Evolutionary conservation across 1,140 invertebrate genomes (phyloP).

Genomic region (Patella vulgata): DNA sequence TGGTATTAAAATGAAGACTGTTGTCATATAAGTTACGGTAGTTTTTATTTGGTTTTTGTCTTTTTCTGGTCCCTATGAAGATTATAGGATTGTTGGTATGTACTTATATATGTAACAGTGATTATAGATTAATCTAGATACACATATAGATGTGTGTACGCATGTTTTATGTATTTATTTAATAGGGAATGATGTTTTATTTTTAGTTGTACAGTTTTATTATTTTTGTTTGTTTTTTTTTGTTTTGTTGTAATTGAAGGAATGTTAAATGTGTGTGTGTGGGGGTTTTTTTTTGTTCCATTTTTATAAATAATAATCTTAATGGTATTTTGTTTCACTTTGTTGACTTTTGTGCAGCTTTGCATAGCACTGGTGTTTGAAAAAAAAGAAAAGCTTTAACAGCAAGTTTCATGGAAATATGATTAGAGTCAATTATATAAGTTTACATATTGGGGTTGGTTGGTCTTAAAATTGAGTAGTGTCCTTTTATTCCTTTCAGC

Average conservation of each 20-base stretch:
- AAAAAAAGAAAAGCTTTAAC: too few species aligned
- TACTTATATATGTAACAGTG: slow-evolving; percentile 24
- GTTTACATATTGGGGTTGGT: too few species aligned
- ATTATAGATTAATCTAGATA: background rate
- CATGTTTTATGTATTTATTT: background rate
- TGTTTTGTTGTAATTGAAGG: background rate
- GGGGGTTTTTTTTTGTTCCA: background rate
- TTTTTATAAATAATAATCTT: background rate
- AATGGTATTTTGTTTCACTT: background rate
- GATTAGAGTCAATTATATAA: too few species aligned
- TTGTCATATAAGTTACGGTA: too few species aligned
- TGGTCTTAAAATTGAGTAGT: too few species aligned
- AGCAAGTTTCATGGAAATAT: too few species aligned
- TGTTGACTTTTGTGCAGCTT: background rate
- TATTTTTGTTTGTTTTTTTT: background rate
- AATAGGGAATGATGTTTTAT: background rate
- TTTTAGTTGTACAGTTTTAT: background rate
- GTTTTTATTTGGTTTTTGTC: too few species aligned
- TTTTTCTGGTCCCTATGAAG: slow-evolving; percentile 25
- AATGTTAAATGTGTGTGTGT: background rate
- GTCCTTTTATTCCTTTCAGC: too few species aligned
- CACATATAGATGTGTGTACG: slow-evolving; percentile 6
- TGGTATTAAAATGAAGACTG: too few species aligned
- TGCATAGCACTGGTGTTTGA: slow-evolving; percentile 1
- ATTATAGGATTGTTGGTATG: slow-evolving; percentile 53